Evolutionary conservation across 2,113 vertebrate genomes (phyloP).

Genomic region (Blennius ocellaris): DNA sequence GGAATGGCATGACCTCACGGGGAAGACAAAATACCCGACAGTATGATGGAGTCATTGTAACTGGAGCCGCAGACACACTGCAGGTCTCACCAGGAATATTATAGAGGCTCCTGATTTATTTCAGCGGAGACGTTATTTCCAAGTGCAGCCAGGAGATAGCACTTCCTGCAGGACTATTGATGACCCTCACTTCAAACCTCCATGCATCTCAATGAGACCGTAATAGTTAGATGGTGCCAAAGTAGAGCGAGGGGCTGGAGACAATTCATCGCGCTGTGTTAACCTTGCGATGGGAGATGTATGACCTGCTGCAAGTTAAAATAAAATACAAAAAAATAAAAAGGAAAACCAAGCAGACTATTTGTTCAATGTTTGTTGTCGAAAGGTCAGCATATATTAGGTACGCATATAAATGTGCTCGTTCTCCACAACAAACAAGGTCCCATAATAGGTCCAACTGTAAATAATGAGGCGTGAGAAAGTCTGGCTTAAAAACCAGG

Average conservation of each 20-base stretch:
- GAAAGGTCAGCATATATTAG: slow-evolving; percentile 26
- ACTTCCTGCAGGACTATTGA: slow-evolving; percentile 20
- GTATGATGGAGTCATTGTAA: slow-evolving; percentile 45
- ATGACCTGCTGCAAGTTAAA: neutral
- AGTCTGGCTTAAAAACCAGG: slow-evolving; percentile 54
- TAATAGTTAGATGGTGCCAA: slow-evolving; percentile 26
- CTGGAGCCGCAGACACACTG: slow-evolving; percentile 30
- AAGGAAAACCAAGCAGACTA: neutral
- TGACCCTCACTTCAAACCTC: slow-evolving; percentile 6
- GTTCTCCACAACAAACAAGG: slow-evolving; percentile 11
- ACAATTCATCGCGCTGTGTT: neutral
- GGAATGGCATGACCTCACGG: slow-evolving; percentile 59
- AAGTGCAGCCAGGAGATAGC: slow-evolving; percentile 24
- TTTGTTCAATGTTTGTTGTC: slow-evolving; percentile 8
- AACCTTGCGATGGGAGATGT: neutral
- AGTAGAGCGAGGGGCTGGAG: neutral
- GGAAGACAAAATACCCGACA: slow-evolving; percentile 50
- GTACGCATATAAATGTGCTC: slow-evolving; percentile 18
- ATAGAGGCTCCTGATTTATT: slow-evolving; percentile 24
- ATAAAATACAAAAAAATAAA: neutral
- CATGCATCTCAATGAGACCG: slow-evolving; percentile 18
- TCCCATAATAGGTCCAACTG: slow-evolving; percentile 42
- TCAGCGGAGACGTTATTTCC: slow-evolving; percentile 34
- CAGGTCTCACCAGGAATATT: slow-evolving; percentile 33
- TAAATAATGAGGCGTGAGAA: slow-evolving; percentile 72